These are phyloP conservation scores for Cynaeus angustus DNA, from an alignment of 2,888 invertebrate species.

Conservation along the genomic window DNA sequence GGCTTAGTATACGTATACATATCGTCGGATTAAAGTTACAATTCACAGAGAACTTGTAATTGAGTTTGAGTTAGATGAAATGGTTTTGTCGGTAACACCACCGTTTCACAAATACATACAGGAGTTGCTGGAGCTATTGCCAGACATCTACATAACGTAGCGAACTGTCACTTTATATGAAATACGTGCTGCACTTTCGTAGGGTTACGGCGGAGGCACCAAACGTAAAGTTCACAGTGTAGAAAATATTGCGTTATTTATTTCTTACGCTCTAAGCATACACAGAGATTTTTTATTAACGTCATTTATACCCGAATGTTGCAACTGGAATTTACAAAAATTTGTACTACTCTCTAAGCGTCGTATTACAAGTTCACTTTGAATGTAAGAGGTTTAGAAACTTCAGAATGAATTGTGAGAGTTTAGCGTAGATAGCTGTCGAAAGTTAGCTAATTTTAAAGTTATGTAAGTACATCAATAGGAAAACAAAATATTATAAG, in stretches of 20 bases:
- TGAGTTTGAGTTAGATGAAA: slow-evolving; percentile 52
- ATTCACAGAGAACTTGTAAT: slow-evolving; percentile 55
- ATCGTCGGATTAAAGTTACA: slow-evolving; percentile 52
- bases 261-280: slow-evolving; percentile 9
- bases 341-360: neutral
- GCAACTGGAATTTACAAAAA: slow-evolving; percentile 1
- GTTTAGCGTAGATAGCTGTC: too few species aligned
- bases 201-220: slow-evolving; percentile 16
- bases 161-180: slow-evolving; percentile 35
- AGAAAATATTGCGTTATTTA: slow-evolving; percentile 17
- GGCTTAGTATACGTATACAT: slow-evolving; percentile 19
- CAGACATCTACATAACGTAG: slow-evolving; percentile 33
- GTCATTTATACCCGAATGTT: neutral
- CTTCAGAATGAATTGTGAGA: neutral
- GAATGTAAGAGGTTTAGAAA: neutral
- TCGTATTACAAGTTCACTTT: neutral
- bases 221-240: slow-evolving; percentile 24
- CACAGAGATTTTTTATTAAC: slow-evolving; percentile 3
- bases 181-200: slow-evolving; percentile 24
- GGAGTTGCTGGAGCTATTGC: slow-evolving; percentile 25
- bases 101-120: slow-evolving; percentile 24
- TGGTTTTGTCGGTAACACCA: slow-evolving; percentile 45
- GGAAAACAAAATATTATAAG: too few species aligned
- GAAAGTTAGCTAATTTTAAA: too few species aligned
- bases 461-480: too few species aligned